Percentiles rank a stretch among this genome's conserved stretches.
Conservation (phyloP, 92 coral and sea anemone genomes). For the Zoanthus sansibaricus region DNA sequence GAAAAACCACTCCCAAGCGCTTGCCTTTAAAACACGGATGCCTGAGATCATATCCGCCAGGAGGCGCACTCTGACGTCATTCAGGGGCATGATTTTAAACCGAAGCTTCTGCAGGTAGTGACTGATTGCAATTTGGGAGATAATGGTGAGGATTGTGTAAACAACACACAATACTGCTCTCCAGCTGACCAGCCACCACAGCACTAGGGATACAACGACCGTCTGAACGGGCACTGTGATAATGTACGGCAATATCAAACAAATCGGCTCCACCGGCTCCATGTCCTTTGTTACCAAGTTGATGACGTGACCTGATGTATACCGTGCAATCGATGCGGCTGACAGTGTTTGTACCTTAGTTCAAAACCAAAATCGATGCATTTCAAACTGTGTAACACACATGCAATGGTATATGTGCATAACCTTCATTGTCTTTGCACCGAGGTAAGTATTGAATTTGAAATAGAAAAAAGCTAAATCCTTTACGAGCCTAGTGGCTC, state of each 20-base stretch:
- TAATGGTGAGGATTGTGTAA: slow-evolving; percentile 2
- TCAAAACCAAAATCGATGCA: background rate
- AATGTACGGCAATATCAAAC: slow-evolving; percentile 8
- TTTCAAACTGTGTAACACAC: too few relatives aligned
- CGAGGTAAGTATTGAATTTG: too few relatives aligned
- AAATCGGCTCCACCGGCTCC: slow-evolving; percentile 27
- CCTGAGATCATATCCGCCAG: slow-evolving; percentile 44
- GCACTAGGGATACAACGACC: background rate
- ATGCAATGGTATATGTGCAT: too few relatives aligned
- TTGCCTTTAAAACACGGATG: slow-evolving; percentile 38
- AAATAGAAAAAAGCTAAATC: too few relatives aligned
- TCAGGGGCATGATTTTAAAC: slow-evolving; percentile 28
- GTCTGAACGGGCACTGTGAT: slow-evolving; percentile 38
- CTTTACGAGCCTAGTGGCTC: too few relatives aligned
- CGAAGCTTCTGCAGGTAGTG: slow-evolving; percentile 24
- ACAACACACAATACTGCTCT: slow-evolving; percentile 17
- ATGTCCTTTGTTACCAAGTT: slow-evolving; percentile 34
- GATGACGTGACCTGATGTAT: slow-evolving; percentile 34
- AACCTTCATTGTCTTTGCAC: too few relatives aligned
- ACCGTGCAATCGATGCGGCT: slow-evolving; percentile 20
- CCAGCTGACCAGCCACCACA: slow-evolving; percentile 48
- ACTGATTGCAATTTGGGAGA: slow-evolving; percentile 14
- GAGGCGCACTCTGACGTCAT: slow-evolving; percentile 33
- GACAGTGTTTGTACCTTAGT: slow-evolving; percentile 40
- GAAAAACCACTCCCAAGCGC: slow-evolving; percentile 48